Evolutionary conservation across 1,140 invertebrate species (phyloP), one percentile per base, ranked within the genome.

Genomic region (Procambarus clarkii): DNA sequence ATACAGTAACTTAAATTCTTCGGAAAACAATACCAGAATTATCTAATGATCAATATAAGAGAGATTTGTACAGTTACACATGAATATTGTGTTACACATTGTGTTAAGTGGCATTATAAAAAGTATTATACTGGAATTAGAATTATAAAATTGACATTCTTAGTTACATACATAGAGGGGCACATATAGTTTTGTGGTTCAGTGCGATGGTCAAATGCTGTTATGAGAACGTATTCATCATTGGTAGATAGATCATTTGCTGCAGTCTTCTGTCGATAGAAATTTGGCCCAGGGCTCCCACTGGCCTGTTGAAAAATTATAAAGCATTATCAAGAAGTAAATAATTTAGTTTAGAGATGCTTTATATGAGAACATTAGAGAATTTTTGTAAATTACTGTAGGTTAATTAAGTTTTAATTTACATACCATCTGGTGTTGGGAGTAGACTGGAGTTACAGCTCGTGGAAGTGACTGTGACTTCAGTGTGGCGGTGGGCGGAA

Each of bases 201-300:
- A 1, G 81, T 50, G 54, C 83, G 81, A 34, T 71, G 81, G 46
- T 93, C 93, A 77, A 94, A 93, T 21, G 94, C 94, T 91, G 93
- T 94, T 60, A 93, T 94, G 45, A 94, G 93, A 60, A 94, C 94
- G 88, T 94, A 94, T 83, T 95, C 94, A 89, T 94, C 93, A 86
- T 93, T 93, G n/a, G 94, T 94, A 15, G 87, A 91, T 64, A 94
- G 91, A 86, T 94, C 94, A 45, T 92, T 87, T 18, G 93, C 93
- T 34, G 94, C 86, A 18, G 46, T 85, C 45, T 88, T 88, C 18
- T 71, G 58, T 3, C 60, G 82, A 45, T 79, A 77, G 5, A 74
- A 79, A n/a, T 60, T 84, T 21, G 21, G 74, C 18, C 89, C 60
- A 5, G 82, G 89, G 60, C 82, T 91, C 2, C 58, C 58, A 54